phyloP scores from a whole-genome alignment of 2,113 vertebrate genomes.

The Toxotes chatareus region DNA sequence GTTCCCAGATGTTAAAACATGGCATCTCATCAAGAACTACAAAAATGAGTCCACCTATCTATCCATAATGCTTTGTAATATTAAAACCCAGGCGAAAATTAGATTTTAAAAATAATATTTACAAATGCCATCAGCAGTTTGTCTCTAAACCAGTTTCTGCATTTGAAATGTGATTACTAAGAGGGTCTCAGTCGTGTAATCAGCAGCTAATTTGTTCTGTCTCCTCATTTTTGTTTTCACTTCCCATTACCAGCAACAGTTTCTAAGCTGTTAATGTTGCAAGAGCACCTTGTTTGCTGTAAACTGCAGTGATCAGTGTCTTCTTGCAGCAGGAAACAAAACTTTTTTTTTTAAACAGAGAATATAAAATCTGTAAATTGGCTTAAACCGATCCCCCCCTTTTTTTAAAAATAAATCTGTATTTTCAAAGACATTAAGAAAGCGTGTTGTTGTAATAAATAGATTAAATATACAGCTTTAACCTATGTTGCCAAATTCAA shows the following conservation, averaged over 20 bases:
- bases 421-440: not conserved
- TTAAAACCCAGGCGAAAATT: too few relatives aligned
- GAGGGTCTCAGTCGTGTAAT: not conserved
- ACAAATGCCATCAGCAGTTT: too few relatives aligned
- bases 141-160: too few relatives aligned
- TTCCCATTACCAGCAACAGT: not conserved
- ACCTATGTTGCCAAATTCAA: not conserved
- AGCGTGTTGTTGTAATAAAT: not conserved
- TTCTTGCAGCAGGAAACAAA: not conserved
- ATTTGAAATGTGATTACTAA: not conserved
- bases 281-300: not conserved
- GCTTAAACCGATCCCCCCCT: not conserved
- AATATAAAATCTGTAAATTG: not conserved
- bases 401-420: not conserved
- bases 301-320: conserved; percentile 10
- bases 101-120: too few relatives aligned
- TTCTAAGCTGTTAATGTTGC: not conserved
- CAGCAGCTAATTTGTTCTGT: not conserved
- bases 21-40: too few relatives aligned
- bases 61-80: too few relatives aligned
- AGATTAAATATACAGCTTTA: not conserved
- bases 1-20: too few relatives aligned
- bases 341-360: not conserved
- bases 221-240: not conserved
- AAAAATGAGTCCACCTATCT: too few relatives aligned